Evolutionary conservation across 2,888 invertebrate genomes (phyloP), one percentile per base, ranked within the genome.

Genomic region (Gymnosoma rotundatum): DNA sequence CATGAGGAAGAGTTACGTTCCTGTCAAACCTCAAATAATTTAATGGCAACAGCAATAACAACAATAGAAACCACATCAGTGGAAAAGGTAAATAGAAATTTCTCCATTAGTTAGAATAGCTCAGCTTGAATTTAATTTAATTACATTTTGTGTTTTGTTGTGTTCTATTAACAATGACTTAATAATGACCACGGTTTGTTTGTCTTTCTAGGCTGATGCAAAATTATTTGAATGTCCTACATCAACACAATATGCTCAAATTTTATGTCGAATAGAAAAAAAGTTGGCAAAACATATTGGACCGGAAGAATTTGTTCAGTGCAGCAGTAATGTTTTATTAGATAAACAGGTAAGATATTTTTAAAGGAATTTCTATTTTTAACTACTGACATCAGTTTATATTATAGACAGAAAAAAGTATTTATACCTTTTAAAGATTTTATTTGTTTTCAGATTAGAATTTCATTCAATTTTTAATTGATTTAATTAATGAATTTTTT

Each of bases 221-320:
- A 89, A 88, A 85, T 85, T 86, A 76, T 89, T 90, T 83, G 89
- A 89, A 84, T 90, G 90, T 86, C 91, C 91, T 72, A 92, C 91
- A 83, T 89, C 92, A 85, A 90, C 91, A 74, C 92, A 92, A 86
- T 91, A 92, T 86, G 92, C 92, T 83, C 92, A 92, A 89, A 90
- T 92, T 76, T 87, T 92, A 61, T 92, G 92, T 86, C 89, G 92
- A 32, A 88, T 92, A 69, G 92, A 92, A 86, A 90, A 91, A 87
- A 92, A 92, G 85, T 87, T 92, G 86, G 92, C 92, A 63, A 92
- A 92, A 87, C 92, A 92, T 83, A 89, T 92, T 86, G 92, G 92
- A 20, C 92, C 92, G 8, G 92, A 92, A 86, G 92, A 92, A 81
- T 92, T 92, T 87, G 85, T 92, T 66, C 92, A 92, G 87, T 92